Conservation (phyloP, 37 sponge, comb jelly and placozoan genomes). For the Lycopodina hypogea region DNA sequence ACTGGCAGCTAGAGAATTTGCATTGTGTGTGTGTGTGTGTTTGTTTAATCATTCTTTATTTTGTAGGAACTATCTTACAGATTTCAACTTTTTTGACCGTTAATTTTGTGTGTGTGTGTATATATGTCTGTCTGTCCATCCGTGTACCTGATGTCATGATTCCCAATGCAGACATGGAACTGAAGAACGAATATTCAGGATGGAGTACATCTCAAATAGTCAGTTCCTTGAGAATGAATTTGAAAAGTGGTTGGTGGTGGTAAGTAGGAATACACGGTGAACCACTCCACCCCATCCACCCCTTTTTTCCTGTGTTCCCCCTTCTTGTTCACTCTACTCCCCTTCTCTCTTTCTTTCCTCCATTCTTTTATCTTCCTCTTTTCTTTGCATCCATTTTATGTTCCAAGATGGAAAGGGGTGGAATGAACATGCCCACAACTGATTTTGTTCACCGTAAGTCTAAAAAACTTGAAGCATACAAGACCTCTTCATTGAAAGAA, state of each 20-base stretch:
- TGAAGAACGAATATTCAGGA: slow-evolving; percentile 88
- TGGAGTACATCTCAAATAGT: slow-evolving; percentile 96
- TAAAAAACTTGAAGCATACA: slow-evolving; percentile 67
- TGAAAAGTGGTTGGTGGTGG: slow-evolving; percentile 84
- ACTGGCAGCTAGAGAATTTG: no score
- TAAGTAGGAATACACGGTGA: slow-evolving; percentile 3
- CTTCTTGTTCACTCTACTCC: neutral
- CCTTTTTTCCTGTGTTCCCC: no score
- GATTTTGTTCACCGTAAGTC: slow-evolving; percentile 66
- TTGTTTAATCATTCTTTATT: neutral
- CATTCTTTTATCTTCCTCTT: neutral
- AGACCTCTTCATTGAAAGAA: slow-evolving; percentile 71
- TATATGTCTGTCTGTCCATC: neutral
- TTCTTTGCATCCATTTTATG: neutral
- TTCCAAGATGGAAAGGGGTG: slow-evolving; percentile 57
- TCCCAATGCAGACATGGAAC: slow-evolving; percentile 63
- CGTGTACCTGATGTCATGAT: no score
- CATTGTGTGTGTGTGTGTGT: no score
- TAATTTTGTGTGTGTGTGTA: neutral
- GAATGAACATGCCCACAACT: slow-evolving; percentile 67
- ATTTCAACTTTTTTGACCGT: neutral
- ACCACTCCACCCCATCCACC: neutral
- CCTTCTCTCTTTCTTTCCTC: neutral
- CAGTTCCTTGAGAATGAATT: slow-evolving; percentile 90
- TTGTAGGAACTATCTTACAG: neutral